Evolutionary conservation across 1,140 invertebrate genomes (phyloP), one percentile per base, ranked within the genome.

Genomic region (Caenorhabditis inopinata): DNA sequence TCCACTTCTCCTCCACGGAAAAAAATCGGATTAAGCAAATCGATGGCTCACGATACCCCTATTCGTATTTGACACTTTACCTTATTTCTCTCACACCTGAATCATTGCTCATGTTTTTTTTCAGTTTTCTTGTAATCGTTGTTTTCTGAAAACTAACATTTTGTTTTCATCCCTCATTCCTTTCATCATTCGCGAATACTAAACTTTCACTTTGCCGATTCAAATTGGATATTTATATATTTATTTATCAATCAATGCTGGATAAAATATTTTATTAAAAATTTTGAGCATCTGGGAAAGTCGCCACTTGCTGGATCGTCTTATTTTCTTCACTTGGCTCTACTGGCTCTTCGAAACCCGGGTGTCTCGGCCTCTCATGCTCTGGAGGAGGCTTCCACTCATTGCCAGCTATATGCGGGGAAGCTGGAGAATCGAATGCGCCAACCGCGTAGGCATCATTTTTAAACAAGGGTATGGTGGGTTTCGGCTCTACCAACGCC

Each of bases 81-180:
- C n/a, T 38, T 38, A 2, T 16, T 16, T 21, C 21, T 68, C 16
- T 38, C n/a, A 68, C 58, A 68, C 58, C 58, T 68, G 58, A 68
- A 38, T 68, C 27, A n/a, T 68, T 68, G 58, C 58, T 68, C 58
- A 68, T 18, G 18, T 68, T 68, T n/a, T 68, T 68, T 68, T 32
- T 38, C 58, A n/a, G n/a, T n/a, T 68, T 68, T 68, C 38, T 42
- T 42, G 38, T 42, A 42, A 42, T 7, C 38, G 5, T 42, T 32
- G 27, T 32, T 18, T 68, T 68, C 58, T 68, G 29, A 32, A 38
- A 58, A 25, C 48, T 51, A 51, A 68, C 58, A 21, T 42, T 68
- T 18, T 68, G n/a, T 62, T 5, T 68, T 38, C 21, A 4, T 18
- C 25, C 7, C n/a, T 68, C n/a, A 29, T 12, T 42, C 12, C 25